Evolutionary conservation across 2,113 vertebrate genomes (phyloP).

Genomic region (Etheostoma spectabile): DNA sequence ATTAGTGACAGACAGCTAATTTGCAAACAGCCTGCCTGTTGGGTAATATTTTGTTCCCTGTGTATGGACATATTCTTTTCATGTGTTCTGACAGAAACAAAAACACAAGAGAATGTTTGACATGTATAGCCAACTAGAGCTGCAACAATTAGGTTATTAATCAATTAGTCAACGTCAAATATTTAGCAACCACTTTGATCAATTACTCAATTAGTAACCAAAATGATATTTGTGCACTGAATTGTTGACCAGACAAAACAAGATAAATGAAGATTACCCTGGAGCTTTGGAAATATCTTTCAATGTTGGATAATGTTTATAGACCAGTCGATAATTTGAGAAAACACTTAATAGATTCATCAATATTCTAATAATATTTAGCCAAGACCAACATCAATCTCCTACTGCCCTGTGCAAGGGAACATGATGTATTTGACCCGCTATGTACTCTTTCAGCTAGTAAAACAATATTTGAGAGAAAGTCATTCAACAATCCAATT

Average conservation of each 20-base stretch:
- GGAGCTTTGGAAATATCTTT: neutral
- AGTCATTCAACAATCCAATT: neutral
- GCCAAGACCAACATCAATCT: neutral
- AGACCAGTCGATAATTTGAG: neutral
- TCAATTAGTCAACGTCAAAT: neutral
- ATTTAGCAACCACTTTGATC: neutral
- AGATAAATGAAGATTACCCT: neutral
- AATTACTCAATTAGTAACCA: neutral
- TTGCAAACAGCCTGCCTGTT: neutral
- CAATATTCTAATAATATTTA: neutral
- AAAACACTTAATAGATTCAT: neutral
- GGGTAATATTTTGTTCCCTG: neutral
- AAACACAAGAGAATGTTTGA: neutral
- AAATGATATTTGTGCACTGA: neutral
- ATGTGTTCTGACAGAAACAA: neutral
- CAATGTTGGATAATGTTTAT: neutral
- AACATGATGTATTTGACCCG: slow-evolving; percentile 2
- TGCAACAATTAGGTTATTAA: neutral
- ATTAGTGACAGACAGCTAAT: neutral
- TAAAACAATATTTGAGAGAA: neutral
- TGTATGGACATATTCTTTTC: neutral
- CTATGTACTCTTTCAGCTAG: neutral
- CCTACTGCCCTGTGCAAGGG: neutral
- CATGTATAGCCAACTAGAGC: neutral
- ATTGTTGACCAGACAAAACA: neutral